Conservation (phyloP, 2,888 invertebrate genomes). For the Uloborus plumipes region DNA sequence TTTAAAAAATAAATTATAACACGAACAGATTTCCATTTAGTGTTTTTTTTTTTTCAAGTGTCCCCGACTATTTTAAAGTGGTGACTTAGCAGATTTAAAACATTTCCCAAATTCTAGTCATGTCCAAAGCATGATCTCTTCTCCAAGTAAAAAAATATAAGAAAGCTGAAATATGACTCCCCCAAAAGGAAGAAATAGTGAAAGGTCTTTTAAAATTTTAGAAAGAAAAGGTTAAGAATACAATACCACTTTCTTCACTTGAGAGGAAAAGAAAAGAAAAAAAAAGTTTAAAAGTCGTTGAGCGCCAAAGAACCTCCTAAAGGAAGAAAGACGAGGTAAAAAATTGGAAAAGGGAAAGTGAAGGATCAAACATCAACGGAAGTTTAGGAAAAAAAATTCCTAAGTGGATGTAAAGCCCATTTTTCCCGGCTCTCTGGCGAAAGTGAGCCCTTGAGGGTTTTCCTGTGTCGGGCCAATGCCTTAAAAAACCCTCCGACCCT, state of each 20-base stretch:
- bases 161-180: too few relatives aligned
- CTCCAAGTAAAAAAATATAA: too few relatives aligned
- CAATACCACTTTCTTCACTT: not conserved
- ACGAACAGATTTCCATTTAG: too few relatives aligned
- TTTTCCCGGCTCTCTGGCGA: slow-evolving; percentile 25
- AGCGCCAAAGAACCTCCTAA: too few relatives aligned
- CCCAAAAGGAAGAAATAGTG: too few relatives aligned
- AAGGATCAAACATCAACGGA: not conserved
- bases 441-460: slow-evolving; percentile 29
- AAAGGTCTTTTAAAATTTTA: not conserved
- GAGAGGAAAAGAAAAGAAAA: not conserved
- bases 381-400: not conserved
- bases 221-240: slow-evolving; percentile 2
- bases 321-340: not conserved
- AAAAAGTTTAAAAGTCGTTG: not conserved
- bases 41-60: too few relatives aligned
- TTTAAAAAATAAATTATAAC: too few relatives aligned
- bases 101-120: too few relatives aligned
- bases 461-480: too few relatives aligned
- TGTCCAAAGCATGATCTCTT: too few relatives aligned
- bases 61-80: too few relatives aligned
- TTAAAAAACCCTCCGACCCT: slow-evolving; percentile 7
- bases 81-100: too few relatives aligned
- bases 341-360: not conserved
- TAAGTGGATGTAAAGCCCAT: slow-evolving; percentile 45